A percentile compares a stretch with the other conserved stretches of the same genome.
Conservation (phyloP, 1,140 invertebrate species). For the Lucilia sericata region DNA sequence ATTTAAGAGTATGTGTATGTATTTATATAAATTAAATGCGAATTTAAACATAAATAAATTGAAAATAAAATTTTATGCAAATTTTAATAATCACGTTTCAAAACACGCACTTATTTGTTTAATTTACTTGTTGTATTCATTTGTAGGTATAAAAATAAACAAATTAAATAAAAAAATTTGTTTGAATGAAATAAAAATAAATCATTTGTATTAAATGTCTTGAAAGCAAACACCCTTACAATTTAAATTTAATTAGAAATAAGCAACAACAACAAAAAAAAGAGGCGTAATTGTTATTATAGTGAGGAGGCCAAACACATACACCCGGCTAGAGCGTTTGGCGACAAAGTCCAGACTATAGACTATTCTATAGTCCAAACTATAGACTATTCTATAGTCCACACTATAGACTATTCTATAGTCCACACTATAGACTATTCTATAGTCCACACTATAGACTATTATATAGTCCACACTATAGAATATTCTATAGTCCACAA, state of each 20-base stretch:
- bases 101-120: constrained; percentile 15
- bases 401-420: no score
- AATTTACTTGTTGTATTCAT: no score
- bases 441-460: no score
- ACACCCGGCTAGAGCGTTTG: not conserved
- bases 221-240: not conserved
- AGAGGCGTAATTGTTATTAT: not conserved
- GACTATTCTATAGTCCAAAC: not conserved
- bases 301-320: not conserved
- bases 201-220: not conserved
- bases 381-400: no score
- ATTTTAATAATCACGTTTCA: constrained; percentile 36
- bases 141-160: not conserved
- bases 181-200: not conserved
- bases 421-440: no score
- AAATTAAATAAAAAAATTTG: not conserved
- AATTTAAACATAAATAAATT: not conserved
- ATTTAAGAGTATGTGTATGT: no score
- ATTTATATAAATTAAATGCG: not conserved
- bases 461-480: no score
- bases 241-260: not conserved
- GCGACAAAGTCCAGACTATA: not conserved
- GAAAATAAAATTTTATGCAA: not conserved
- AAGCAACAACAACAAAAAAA: not conserved
- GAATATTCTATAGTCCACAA: no score